Evolutionary conservation across 2,797 vertebrate genomes (phyloP).

Genomic region (Sandelia bainsii): DNA sequence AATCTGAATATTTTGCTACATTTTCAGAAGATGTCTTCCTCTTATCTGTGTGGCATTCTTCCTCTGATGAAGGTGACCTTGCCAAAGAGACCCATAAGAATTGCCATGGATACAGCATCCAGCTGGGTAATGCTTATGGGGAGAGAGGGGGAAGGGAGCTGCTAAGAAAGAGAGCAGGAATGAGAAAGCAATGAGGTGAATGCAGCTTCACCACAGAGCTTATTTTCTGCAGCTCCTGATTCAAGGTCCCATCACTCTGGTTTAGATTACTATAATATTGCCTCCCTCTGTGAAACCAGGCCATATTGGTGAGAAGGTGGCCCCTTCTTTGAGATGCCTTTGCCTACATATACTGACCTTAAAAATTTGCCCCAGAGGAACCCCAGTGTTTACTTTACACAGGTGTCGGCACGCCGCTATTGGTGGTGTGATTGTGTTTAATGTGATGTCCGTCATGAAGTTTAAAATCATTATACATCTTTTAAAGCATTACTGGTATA

Average conservation of each 20-base stretch:
- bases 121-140: constrained; percentile 56
- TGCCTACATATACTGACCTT: no score
- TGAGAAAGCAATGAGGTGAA: constrained; percentile 41
- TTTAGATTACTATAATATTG: constrained; percentile 58
- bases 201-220: constrained; percentile 40
- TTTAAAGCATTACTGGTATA: no score
- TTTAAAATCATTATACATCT: no score
- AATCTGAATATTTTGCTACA: background rate
- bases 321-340: no score
- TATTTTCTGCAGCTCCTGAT: constrained; percentile 47
- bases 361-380: no score
- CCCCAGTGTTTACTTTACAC: no score
- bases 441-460: no score
- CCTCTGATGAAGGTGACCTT: constrained; percentile 77
- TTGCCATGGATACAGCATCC: constrained; percentile 80
- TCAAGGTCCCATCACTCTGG: constrained; percentile 57
- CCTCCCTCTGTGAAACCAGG: background rate
- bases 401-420: no score
- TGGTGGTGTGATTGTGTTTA: no score
- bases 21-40: constrained; percentile 1
- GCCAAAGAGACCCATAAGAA: constrained; percentile 70
- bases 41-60: constrained; percentile 43
- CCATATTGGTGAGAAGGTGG: background rate
- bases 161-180: constrained; percentile 23
- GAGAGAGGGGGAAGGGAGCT: constrained; percentile 14